Percentiles rank a stretch among this genome's conserved stretches.
These are phyloP conservation scores for Scatophagus argus DNA, from an alignment of 2,113 vertebrate genomes.

Conservation along the genomic window DNA sequence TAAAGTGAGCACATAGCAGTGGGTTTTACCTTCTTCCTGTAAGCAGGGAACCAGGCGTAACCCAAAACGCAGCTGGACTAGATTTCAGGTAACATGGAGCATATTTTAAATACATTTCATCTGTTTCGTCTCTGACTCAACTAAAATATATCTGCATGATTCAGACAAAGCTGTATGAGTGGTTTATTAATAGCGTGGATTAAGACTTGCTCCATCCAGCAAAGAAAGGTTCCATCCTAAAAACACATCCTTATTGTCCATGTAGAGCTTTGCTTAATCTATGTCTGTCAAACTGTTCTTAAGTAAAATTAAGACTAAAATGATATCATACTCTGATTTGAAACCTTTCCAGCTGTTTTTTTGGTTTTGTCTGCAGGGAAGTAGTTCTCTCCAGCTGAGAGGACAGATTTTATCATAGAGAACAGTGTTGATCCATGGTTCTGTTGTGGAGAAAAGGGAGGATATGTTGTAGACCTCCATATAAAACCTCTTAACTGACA, in stretches of 20 bases:
- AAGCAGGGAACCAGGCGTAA: slow-evolving; percentile 79
- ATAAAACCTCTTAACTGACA: slow-evolving; percentile 84
- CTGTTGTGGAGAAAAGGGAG: slow-evolving; percentile 75
- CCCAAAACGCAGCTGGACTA: slow-evolving; percentile 58
- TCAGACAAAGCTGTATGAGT: neutral
- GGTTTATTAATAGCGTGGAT: neutral
- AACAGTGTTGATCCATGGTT: slow-evolving; percentile 88
- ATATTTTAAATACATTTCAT: slow-evolving; percentile 74
- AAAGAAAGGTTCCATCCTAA: slow-evolving; percentile 1
- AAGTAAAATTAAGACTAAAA: neutral
- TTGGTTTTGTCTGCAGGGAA: slow-evolving; percentile 53
- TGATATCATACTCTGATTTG: slow-evolving; percentile 4
- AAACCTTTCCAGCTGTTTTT: slow-evolving; percentile 61
- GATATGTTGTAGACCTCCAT: slow-evolving; percentile 68
- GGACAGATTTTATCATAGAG: slow-evolving; percentile 92
- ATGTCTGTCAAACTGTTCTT: neutral
- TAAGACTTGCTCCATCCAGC: slow-evolving; percentile 10
- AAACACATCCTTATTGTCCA: neutral
- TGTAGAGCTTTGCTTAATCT: slow-evolving; percentile 5
- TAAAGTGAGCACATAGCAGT: slow-evolving; percentile 93
- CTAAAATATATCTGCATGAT: neutral
- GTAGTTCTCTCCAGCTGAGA: slow-evolving; percentile 81
- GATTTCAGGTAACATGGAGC: slow-evolving; percentile 85
- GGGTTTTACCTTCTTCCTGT: slow-evolving; percentile 96
- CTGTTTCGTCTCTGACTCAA: neutral